Percentiles rank a stretch among this genome's conserved stretches.
Conservation (phyloP, 2,113 vertebrate species). For the Chloebia gouldiae region DNA sequence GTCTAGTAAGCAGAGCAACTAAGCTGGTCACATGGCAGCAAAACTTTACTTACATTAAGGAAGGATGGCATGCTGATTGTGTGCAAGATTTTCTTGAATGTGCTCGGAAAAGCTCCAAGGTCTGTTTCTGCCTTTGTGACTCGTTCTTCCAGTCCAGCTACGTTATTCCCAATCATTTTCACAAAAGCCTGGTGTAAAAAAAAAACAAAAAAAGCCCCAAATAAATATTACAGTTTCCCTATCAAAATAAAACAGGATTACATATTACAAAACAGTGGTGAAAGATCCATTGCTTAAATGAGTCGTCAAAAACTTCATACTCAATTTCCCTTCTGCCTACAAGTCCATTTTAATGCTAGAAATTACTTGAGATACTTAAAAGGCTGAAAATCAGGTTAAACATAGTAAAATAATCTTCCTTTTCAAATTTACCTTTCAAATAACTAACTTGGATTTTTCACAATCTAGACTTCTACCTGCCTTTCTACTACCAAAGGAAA, state of each 20-base stretch:
- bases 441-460: not conserved
- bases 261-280: not conserved
- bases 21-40: not conserved
- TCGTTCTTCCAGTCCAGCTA: conserved; percentile 87
- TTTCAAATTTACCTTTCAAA: not conserved
- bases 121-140: conserved; percentile 88
- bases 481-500: not conserved
- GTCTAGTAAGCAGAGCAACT: not conserved
- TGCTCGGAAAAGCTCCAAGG: conserved; percentile 82
- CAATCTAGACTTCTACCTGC: not conserved
- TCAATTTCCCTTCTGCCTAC: not conserved
- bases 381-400: not conserved
- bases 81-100: conserved; percentile 88
- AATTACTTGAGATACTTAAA: not conserved
- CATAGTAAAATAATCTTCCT: not conserved
- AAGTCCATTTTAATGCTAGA: not conserved
- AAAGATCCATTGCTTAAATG: not conserved
- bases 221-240: not conserved
- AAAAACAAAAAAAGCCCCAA: accelerated
- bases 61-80: conserved; percentile 84
- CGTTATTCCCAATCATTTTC: conserved; percentile 84
- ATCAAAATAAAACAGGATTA: not conserved
- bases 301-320: not conserved
- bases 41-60: conserved; percentile 77
- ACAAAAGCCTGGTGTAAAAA: conserved; percentile 81